Base-by-base conservation (phyloP, 1,140 invertebrate genomes). In the Drosophila subpulchrella region DNA sequence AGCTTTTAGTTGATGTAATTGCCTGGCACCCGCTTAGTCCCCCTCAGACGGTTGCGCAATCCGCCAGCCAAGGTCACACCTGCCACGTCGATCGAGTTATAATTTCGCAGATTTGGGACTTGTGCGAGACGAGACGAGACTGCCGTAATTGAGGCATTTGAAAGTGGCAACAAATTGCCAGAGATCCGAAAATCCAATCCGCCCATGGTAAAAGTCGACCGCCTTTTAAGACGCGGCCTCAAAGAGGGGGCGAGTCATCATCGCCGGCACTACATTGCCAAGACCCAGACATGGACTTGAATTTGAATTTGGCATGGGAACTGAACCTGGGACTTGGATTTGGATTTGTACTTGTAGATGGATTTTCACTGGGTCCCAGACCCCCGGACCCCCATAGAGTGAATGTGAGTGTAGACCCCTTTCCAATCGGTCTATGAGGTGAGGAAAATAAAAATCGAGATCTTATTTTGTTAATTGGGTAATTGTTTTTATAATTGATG, bases 21-120 rank as follows among this genome's bases (percentile, higher is more conserved):
- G 51, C 32, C 62, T 51, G 63, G 20, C 58, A 67, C 48, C 0
- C 94, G 95, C 30, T 24, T 50, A 54, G 36, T 6, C 93, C 10
- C 4, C n/a, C 46, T 7, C n/a, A 41, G 38, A 39, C 36, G 12
- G 55, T 76, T 76, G 72, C 72, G 61, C 55, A 76, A 75, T 44
- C 27, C 17, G 10, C 3, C 12, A 17, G 41, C 61, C 72, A 76
- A 76, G 73, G 73, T 76, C 73, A 76, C 73, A 76, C 46, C 54
- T 48, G 73, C 47, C 59, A 75, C 32, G 59, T 30, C 72, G 73
- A 66, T 71, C 65, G 65, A 71, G 66, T 58, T 66, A 75, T 75
- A 75, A 75, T 75, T 75, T 75, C 54, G 42, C 61, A 72, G 73
- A 75, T 76, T 76, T 75, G 61, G 61, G 48, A 67, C 73, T 76